phyloP scores from a whole-genome alignment of 2,113 vertebrate genomes.

The Columba livia region DNA sequence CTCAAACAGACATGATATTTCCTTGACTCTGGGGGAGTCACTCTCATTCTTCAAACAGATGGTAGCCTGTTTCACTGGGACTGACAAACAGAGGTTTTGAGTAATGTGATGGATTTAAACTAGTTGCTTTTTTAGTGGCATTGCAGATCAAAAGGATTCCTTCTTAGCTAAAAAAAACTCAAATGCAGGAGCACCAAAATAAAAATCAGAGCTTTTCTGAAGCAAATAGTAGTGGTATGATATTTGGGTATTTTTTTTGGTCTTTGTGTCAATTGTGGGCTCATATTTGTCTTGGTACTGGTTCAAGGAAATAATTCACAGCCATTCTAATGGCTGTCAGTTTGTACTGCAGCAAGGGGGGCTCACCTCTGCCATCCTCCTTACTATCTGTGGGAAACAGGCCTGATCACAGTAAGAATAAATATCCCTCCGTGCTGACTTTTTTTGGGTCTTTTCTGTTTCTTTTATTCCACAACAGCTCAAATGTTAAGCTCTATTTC shows the following conservation, averaged over 20 bases:
- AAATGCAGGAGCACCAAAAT: not conserved
- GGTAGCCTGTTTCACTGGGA: not conserved
- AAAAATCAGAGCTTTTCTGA: not conserved
- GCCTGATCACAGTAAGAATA: slow-evolving; percentile 8
- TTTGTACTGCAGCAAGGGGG: not conserved
- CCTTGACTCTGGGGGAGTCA: not conserved
- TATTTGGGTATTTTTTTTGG: not conserved
- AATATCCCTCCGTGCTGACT: not conserved
- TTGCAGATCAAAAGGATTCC: not conserved
- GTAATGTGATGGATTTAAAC: not conserved
- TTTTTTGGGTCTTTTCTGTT: slow-evolving; percentile 10
- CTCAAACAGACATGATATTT: not conserved
- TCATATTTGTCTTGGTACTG: not conserved
- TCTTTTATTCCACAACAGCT: slow-evolving; percentile 40
- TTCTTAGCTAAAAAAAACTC: not conserved
- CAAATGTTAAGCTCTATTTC: slow-evolving; percentile 47
- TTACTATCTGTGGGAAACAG: not conserved
- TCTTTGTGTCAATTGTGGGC: not conserved
- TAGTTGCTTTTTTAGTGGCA: not conserved
- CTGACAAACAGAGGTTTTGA: not conserved
- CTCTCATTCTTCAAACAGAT: fast-evolving
- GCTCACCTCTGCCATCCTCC: not conserved
- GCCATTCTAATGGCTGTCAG: not conserved
- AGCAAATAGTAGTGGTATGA: not conserved
- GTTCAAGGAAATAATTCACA: not conserved